Base-by-base conservation (phyloP, 2,113 vertebrate genomes). In the Rhinoptilus africanus region DNA sequence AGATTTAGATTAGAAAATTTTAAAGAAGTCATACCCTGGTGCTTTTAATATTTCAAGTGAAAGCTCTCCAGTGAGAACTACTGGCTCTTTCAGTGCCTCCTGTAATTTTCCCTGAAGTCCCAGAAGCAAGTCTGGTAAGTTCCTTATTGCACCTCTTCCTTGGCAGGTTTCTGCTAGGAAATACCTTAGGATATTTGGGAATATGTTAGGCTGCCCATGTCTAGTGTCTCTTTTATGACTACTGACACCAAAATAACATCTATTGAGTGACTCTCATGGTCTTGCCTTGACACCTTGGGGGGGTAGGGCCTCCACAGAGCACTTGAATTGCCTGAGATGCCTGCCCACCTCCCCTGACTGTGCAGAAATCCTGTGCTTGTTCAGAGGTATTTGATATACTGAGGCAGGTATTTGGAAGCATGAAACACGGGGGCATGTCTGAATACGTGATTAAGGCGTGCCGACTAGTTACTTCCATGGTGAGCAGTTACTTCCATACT, bases 201-300 rank as follows among this genome's bases (percentile, higher is more conserved):
- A 19, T 48, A 2, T 15, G 27, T 27, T 73, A 37, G 21, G 48
- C 14, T n/a, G 2, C 13, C 19, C 23, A 64, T 5, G 30, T 26
- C 32, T 76, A 48, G 13, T 57, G n/a, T 20, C 15, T 60, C 14
- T 50, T 72, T 72, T 59, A 30, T 16, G 9, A 17, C 37, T 3
- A n/a, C 12, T 53, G 48, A 43, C 51, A 82, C 8, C 24, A 32
- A 54, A 59, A 14, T 47, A 47, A 37, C 8, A 4, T 15, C 47
- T 28, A 4, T 2, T 27, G 28, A 7, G 15, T 45, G 68, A 47
- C 48, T 50, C 43, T 50, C 8, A 50, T 19, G 30, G 14, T 30
- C 39, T 83, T 51, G 9, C 35, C 41, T 2, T 26, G 17, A 28
- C 16, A 27, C 0, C 3, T n/a, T 22, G 3, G 5, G 15, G 15